Base-by-base conservation (phyloP, 2,888 invertebrate genomes). In the Odontocerum albicorne region DNA sequence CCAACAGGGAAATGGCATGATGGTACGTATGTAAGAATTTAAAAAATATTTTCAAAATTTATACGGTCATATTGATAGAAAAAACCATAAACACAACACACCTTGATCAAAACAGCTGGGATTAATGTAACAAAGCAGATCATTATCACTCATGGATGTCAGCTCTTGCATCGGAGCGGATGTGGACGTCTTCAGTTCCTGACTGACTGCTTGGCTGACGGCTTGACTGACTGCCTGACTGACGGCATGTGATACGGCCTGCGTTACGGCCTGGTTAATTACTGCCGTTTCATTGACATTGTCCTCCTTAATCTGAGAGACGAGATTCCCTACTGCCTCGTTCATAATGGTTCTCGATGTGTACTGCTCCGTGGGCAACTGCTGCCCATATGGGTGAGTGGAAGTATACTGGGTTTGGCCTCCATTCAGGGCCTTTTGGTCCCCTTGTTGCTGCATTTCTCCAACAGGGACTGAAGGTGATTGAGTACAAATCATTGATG, bases 121-220 rank as follows among this genome's bases (percentile, higher is more conserved):
- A 77, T 92, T 92, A 64, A 93, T 92, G 73, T 91, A 90, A 70
- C 88, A 91, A 64, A 93, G 83, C 64, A 93, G 80, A 74, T 93
- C 92, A 72, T 88, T 88, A 71, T 92, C 92, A 61, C 90, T 90
- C 86, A 93, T 90, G 65, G 87, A 85, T 7, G 89, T 87, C 63
- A 92, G 80, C 40, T 88, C 84, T 67, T 87, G 87, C 47, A 76
- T 77, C 79, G 87, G 72, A 82, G 82, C 79, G 84, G 83, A 33
- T 64, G 73, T 66, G 7, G 61, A 53, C 1, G 59, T 67, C 80
- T 66, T 75, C 70, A 83, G 80, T 66, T 78, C 78, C 64, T 77
- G 75, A 57, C 72, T 69, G 42, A 77, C 77, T 59, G 75, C 75
- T 63, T 76, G 74, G 58, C 74, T 73, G 49, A 79, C 79, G 19